Evolutionary conservation across 2,888 invertebrate genomes (phyloP).

Genomic region (Cantharis nigra): DNA sequence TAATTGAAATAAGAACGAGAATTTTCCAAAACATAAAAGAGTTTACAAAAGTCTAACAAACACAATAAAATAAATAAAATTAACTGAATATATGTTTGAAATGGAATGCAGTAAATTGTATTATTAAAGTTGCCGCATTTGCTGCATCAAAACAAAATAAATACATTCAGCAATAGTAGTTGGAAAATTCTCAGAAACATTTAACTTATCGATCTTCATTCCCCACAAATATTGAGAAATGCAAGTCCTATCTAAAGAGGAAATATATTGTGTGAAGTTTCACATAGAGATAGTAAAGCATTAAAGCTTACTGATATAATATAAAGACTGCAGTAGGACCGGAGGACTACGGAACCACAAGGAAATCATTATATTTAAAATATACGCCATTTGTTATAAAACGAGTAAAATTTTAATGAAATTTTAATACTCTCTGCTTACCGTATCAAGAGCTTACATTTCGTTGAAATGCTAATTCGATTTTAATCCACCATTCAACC

Average conservation of each 20-base stretch:
- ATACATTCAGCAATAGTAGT: not conserved
- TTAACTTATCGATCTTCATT: not conserved
- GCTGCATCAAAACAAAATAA: not conserved
- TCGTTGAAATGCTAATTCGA: conserved; percentile 2
- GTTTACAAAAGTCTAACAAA: not conserved
- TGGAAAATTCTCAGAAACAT: not conserved
- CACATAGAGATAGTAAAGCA: not conserved
- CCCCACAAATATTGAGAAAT: not conserved
- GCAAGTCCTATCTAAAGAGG: not conserved
- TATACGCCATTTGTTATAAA: not conserved
- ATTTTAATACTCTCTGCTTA: not conserved
- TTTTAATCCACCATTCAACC: not conserved
- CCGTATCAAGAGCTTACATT: conserved; percentile 6
- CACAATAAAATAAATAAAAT: not conserved
- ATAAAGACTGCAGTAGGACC: not conserved
- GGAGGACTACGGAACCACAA: not conserved
- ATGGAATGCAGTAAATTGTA: not conserved
- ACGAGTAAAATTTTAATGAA: not conserved
- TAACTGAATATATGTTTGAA: not conserved
- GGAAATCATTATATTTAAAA: not conserved
- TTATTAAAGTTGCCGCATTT: conserved; percentile 4
- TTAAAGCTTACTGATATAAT: not conserved
- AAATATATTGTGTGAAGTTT: not conserved
- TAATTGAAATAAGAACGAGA: not conserved
- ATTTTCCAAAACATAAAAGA: not conserved